A percentile compares a stretch with the other conserved stretches of the same genome.
phyloP scores from a whole-genome alignment of 2,113 vertebrate species.

The Aleadryas rufinucha region DNA sequence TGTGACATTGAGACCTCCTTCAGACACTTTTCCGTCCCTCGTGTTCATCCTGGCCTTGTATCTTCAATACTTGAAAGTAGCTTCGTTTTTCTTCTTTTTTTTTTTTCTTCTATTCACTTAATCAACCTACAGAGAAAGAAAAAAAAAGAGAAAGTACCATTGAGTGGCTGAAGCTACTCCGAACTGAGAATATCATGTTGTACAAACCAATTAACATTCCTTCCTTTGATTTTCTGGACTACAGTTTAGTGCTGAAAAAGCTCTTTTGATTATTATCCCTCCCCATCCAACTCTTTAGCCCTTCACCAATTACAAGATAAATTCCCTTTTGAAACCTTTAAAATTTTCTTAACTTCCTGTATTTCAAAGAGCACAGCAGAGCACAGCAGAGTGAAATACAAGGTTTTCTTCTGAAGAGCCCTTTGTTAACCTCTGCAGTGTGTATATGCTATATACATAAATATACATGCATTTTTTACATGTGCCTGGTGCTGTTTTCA shows the following conservation, averaged over 20 bases:
- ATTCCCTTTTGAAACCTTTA: neutral
- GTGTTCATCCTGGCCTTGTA: conserved; percentile 66
- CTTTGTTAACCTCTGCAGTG: neutral
- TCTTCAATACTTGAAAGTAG: conserved; percentile 47
- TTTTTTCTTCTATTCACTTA: conserved; percentile 17
- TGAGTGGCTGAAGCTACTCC: conserved; percentile 29
- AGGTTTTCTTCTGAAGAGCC: neutral
- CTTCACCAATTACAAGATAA: neutral
- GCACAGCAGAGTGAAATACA: neutral
- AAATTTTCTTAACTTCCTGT: neutral
- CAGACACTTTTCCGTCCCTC: conserved; percentile 79
- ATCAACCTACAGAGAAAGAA: conserved; percentile 69
- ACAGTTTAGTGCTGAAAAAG: neutral
- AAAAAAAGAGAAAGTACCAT: neutral
- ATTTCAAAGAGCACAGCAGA: neutral
- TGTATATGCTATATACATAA: neutral
- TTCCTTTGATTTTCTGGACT: conserved; percentile 16
- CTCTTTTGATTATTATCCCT: conserved; percentile 10
- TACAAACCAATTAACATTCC: conserved; percentile 39
- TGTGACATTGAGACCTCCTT: conserved; percentile 85
- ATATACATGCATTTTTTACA: neutral
- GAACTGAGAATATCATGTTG: neutral
- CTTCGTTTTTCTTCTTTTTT: conserved; percentile 10
- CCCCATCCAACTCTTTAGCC: neutral
- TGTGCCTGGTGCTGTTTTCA: neutral